Evolutionary conservation across 1,140 invertebrate genomes (phyloP).

Genomic region (Caerostris darwini): DNA sequence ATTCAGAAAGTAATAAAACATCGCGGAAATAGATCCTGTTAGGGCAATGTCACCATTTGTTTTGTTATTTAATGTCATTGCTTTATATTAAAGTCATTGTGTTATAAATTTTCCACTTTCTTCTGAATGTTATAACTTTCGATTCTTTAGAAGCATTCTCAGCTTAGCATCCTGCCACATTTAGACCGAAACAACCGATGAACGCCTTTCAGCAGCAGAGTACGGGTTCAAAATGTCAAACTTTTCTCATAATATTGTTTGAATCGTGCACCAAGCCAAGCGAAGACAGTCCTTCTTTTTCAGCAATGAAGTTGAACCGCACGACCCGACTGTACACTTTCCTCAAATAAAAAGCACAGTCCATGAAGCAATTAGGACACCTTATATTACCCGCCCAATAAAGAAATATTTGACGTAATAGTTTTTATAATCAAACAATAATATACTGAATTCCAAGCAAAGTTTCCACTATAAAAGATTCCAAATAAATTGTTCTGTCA

Average conservation of each 20-base stretch:
- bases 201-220: slow-evolving; percentile 17
- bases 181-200: slow-evolving; percentile 44
- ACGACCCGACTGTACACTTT: not conserved
- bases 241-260: not conserved
- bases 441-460: not conserved
- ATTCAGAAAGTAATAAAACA: not conserved
- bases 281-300: slow-evolving; percentile 53
- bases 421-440: slow-evolving; percentile 15
- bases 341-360: slow-evolving; percentile 59
- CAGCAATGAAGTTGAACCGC: slow-evolving; percentile 72
- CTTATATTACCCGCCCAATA: slow-evolving; percentile 11
- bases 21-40: slow-evolving; percentile 16
- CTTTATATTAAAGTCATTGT: not conserved
- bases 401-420: slow-evolving; percentile 55
- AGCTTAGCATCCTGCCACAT: slow-evolving; percentile 56
- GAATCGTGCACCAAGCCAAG: slow-evolving; percentile 40
- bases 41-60: not conserved
- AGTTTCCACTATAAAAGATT: slow-evolving; percentile 68
- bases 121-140: slow-evolving; percentile 41
- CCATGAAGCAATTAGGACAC: slow-evolving; percentile 64
- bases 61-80: slow-evolving; percentile 7
- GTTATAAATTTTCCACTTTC: slow-evolving; percentile 22
- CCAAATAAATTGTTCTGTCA: slow-evolving; percentile 18
- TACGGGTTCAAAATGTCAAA: slow-evolving; percentile 53
- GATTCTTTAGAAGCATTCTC: slow-evolving; percentile 33